These are phyloP conservation scores for Sebastes taczanowskii DNA, from an alignment of 2,797 vertebrate genomes.

Conservation along the genomic window DNA sequence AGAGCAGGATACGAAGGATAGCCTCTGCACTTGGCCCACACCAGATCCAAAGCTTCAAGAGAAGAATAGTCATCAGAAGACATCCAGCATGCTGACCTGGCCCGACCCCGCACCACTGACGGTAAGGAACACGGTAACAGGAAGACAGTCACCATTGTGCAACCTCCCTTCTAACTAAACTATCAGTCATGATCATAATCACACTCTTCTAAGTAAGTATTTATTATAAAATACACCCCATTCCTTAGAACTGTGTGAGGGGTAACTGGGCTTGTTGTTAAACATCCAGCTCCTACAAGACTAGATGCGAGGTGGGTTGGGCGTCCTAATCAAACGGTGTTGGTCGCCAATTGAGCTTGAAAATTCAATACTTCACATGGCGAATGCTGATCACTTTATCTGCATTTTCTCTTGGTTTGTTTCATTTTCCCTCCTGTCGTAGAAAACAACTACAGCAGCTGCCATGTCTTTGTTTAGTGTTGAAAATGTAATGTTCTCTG, in stretches of 20 bases:
- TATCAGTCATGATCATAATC: background rate
- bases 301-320: background rate
- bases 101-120: slow-evolving; percentile 91
- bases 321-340: background rate
- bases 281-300: background rate
- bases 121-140: slow-evolving; percentile 14
- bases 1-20: slow-evolving; percentile 98
- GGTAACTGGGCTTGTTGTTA: background rate
- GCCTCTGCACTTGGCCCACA: slow-evolving; percentile 98
- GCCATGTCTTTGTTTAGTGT: background rate
- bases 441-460: background rate
- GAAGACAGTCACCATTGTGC: background rate
- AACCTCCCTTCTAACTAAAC: background rate
- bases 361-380: background rate
- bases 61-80: slow-evolving; percentile 94
- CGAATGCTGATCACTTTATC: background rate
- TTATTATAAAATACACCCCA: background rate
- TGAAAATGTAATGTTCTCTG: background rate
- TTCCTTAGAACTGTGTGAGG: background rate
- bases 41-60: slow-evolving; percentile 94
- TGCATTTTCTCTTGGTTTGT: background rate
- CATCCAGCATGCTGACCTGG: slow-evolving; percentile 91
- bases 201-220: background rate
- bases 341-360: background rate
- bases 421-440: background rate